Evolutionary conservation across 2,888 invertebrate genomes (phyloP), one percentile per base, ranked within the genome.

Genomic region (Drosophila atroscutellata): DNA sequence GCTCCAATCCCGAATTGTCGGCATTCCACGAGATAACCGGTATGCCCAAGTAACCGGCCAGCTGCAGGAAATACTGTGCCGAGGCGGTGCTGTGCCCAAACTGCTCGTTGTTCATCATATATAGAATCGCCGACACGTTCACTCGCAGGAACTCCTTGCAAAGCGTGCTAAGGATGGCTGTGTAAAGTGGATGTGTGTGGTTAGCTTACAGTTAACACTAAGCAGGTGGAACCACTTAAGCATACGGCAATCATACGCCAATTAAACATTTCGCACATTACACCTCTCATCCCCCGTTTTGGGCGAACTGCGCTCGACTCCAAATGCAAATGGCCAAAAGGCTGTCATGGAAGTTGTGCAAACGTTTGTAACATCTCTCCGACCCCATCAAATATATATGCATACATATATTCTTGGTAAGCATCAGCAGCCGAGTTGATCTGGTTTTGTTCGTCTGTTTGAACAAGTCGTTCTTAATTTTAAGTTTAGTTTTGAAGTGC

Each of bases 21-120:
- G 98, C 98, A 93, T 99, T 99, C 99, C 99, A 99, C 11, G 98
- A 98, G 86, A 99, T 98, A 60, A 99, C 98, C 86, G 99, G 99
- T 92, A 99, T 98, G 81, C 98, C 98, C 88, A 98, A 94, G 94
- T 98, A 98, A 68, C 97, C 98, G 82, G 98, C 97, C 90, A 98
- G 94, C 94, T 98, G 98, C 80, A 98, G 95, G 93, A 98, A 97
- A 94, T 98, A 98, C 93, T 98, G 98, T 69, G 98, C 97, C 79
- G 98, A 97, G 83, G 98, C 98, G 71, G 98, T 98, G 93, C 97
- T 97, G 77, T 97, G 95, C 54, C 98, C 98, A 92, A 98, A 98
- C 93, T 96, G 96, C 94, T 98, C 98, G 94, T 98, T 97, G 94
- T 98, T 98, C 96, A 98, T 98, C 94, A 98, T 95, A 94, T 98